These are phyloP conservation scores for Paratilapia polleni DNA, from an alignment of 2,113 vertebrate genomes.

Conservation along the genomic window DNA sequence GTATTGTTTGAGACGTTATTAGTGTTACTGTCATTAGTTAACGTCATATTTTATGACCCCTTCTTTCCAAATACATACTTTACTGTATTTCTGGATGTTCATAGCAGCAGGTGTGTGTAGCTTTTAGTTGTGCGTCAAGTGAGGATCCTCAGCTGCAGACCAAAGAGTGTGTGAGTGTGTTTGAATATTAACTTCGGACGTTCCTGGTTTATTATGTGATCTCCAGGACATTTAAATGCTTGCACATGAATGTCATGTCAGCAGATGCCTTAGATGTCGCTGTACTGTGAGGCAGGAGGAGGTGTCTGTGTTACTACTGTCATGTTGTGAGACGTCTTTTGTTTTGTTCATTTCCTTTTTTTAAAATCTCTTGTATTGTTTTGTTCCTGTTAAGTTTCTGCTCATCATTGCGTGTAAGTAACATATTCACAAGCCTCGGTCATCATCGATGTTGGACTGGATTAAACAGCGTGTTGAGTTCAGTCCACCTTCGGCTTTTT, in stretches of 20 bases:
- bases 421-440: constrained; percentile 51
- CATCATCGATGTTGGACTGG: neutral
- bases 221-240: neutral
- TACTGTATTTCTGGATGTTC: constrained; percentile 36
- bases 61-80: neutral
- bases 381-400: neutral
- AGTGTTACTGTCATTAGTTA: neutral
- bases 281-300: neutral
- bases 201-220: neutral
- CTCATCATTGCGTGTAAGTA: constrained; percentile 4
- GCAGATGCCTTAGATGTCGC: constrained; percentile 52
- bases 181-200: constrained; percentile 24
- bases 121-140: neutral
- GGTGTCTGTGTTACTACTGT: neutral
- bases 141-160: constrained; percentile 1
- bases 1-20: constrained; percentile 10
- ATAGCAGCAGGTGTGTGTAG: constrained; percentile 5
- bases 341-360: neutral
- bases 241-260: constrained; percentile 48
- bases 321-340: neutral
- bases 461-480: neutral
- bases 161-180: constrained; percentile 2
- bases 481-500: too few relatives aligned
- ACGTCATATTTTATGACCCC: neutral
- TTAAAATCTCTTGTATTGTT: neutral